phyloP scores from a whole-genome alignment of 2,797 vertebrate species.

The Malurus leucopterus region DNA sequence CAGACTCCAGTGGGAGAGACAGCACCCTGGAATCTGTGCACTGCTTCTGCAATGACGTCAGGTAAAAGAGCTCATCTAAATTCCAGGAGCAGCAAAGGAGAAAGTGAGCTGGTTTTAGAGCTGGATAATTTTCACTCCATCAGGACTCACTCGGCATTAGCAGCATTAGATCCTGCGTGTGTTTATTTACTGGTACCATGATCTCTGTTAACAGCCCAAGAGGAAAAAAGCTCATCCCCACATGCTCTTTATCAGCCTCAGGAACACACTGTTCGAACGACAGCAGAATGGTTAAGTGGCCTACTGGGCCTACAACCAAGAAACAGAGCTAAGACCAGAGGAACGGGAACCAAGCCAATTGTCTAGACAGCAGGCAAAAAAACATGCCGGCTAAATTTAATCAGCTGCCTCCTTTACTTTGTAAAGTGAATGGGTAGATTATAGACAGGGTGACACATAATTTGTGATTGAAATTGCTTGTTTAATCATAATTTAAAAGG shows the following conservation, averaged over 20 bases:
- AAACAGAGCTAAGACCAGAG: not conserved
- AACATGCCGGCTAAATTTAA: conserved; percentile 43
- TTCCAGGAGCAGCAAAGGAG: not conserved
- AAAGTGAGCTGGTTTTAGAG: not conserved
- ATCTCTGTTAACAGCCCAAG: not conserved
- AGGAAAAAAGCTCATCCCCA: not conserved
- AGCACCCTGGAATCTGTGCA: not conserved
- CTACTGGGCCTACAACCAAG: conserved; percentile 30
- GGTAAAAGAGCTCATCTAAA: not conserved
- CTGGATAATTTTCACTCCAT: not conserved
- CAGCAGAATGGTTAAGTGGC: conserved; percentile 15
- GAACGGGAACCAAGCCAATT: conserved; percentile 33
- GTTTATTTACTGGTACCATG: not conserved
- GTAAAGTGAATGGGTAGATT: conserved; percentile 42
- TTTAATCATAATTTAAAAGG: conserved; percentile 47
- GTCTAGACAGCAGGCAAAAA: conserved; percentile 61
- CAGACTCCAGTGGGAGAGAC: not conserved
- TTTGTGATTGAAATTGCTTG: conserved; percentile 34
- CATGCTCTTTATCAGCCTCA: not conserved
- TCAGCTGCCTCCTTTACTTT: conserved; percentile 57
- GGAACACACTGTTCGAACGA: not conserved
- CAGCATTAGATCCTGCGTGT: not conserved
- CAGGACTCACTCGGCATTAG: not conserved
- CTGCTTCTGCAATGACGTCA: not conserved
- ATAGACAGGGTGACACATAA: conserved; percentile 37